phyloP scores from a whole-genome alignment of 2,113 vertebrate species.

The Psilopsiagon aurifrons region DNA sequence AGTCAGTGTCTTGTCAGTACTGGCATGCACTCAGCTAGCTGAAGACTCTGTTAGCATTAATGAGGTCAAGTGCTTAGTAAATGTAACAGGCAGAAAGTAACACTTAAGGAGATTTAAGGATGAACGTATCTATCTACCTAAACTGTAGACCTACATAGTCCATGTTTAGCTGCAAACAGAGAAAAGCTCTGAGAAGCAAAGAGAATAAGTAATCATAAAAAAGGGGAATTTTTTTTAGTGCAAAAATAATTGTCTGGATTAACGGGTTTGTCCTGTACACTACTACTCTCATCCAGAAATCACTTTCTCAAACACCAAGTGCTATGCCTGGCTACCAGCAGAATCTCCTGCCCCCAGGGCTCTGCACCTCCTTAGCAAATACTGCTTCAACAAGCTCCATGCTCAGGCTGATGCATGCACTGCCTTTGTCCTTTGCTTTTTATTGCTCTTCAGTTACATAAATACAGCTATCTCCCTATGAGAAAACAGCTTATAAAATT shows the following conservation, averaged over 20 bases:
- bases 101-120: not conserved
- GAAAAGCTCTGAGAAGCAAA: not conserved
- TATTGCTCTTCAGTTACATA: not conserved
- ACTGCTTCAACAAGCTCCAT: not conserved
- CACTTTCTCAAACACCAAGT: not conserved
- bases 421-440: not conserved
- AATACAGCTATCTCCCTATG: not conserved
- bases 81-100: not conserved
- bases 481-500: not conserved
- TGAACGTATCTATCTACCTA: not conserved
- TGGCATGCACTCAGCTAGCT: not conserved
- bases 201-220: not conserved
- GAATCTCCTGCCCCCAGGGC: not conserved
- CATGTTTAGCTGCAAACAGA: not conserved
- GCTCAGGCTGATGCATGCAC: not conserved
- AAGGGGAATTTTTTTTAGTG: not conserved
- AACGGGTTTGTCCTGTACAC: not conserved
- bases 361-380: not conserved
- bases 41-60: not conserved
- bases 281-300: not conserved
- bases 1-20: not conserved
- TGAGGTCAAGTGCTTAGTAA: not conserved
- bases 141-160: not conserved
- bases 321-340: not conserved
- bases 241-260: not conserved